Percentiles rank a stretch among this genome's conserved stretches.
These are phyloP conservation scores for Leptobrachium leishanense DNA, from an alignment of 2,113 vertebrate species.

Conservation along the genomic window DNA sequence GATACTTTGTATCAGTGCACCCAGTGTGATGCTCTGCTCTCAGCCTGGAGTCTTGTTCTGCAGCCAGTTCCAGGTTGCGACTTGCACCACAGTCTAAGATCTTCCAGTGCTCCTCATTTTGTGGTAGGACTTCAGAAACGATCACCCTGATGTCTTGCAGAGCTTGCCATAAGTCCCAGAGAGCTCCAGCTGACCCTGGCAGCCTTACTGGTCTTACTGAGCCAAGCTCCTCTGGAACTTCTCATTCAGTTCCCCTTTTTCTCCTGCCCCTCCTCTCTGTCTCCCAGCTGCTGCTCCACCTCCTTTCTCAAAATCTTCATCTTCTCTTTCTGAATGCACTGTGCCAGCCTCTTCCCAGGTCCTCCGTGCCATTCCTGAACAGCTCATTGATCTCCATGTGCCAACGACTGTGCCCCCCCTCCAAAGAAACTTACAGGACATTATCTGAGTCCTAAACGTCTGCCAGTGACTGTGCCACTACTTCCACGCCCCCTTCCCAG, in stretches of 20 bases:
- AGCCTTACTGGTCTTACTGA: background rate
- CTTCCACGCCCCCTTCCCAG: no score
- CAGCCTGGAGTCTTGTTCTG: background rate
- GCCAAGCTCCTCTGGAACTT: background rate
- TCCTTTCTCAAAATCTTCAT: background rate
- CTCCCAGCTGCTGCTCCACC: background rate
- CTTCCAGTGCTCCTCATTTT: background rate
- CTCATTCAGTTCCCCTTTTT: background rate
- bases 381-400: background rate
- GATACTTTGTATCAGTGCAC: no score
- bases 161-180: background rate
- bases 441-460: no score
- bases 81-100: constrained; percentile 5
- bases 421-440: background rate
- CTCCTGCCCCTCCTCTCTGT: background rate
- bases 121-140: background rate
- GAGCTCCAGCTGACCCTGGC: constrained; percentile 7
- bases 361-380: background rate
- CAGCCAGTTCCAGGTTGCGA: background rate
- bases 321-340: background rate
- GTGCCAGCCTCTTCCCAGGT: background rate
- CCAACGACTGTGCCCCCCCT: background rate
- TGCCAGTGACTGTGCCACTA: no score
- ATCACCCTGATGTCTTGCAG: background rate
- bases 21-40: background rate